Percentiles rank a stretch among this genome's conserved stretches.
Conservation (phyloP, 2,797 vertebrate species). For the Orestias chungarensis region DNA sequence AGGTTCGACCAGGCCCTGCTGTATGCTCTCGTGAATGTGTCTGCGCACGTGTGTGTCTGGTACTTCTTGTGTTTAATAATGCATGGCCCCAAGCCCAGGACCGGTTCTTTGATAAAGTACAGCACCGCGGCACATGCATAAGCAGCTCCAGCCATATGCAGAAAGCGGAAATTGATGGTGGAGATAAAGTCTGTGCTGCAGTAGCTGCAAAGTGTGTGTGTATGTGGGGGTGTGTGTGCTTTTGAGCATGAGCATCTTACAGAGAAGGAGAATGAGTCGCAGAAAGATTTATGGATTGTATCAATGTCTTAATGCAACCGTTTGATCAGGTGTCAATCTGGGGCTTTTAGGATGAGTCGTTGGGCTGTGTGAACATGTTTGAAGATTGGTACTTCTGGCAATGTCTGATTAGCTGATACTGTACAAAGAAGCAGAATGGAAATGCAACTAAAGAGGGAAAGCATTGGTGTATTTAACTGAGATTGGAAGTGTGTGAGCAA, state of each 20-base stretch:
- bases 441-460: slow-evolving; percentile 18
- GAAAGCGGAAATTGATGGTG: slow-evolving; percentile 82
- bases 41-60: slow-evolving; percentile 31
- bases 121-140: slow-evolving; percentile 81
- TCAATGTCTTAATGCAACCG: slow-evolving; percentile 62
- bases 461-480: slow-evolving; percentile 11
- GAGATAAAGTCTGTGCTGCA: slow-evolving; percentile 80
- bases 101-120: slow-evolving; percentile 84
- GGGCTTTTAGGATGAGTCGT: slow-evolving; percentile 53
- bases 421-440: slow-evolving; percentile 45
- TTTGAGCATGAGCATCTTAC: slow-evolving; percentile 39
- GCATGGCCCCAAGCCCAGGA: slow-evolving; percentile 81
- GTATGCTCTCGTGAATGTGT: slow-evolving; percentile 29
- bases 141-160: slow-evolving; percentile 84
- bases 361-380: slow-evolving; percentile 58
- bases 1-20: slow-evolving; percentile 17
- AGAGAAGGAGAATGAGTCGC: slow-evolving; percentile 42
- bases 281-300: slow-evolving; percentile 73
- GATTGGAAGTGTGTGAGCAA: slow-evolving; percentile 16
- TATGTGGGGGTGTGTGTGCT: slow-evolving; percentile 30
- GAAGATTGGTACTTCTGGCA: slow-evolving; percentile 48
- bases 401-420: slow-evolving; percentile 49
- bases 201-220: slow-evolving; percentile 46
- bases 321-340: slow-evolving; percentile 74
- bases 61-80: slow-evolving; percentile 83